These are phyloP conservation scores for Leucoma salicis DNA, from an alignment of 2,888 invertebrate genomes.

Conservation along the genomic window DNA sequence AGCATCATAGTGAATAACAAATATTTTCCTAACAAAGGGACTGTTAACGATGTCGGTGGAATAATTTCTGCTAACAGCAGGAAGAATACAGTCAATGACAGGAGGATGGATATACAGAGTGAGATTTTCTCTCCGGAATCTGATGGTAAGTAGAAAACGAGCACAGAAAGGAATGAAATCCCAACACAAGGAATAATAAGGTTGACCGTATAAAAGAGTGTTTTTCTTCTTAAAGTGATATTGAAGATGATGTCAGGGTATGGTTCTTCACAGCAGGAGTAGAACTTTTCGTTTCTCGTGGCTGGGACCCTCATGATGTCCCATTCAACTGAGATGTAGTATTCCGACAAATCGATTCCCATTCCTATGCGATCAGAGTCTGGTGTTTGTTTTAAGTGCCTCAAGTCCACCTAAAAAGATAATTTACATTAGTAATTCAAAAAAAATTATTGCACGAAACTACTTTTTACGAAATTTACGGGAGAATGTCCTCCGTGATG, in stretches of 20 bases:
- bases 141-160: constrained; percentile 98
- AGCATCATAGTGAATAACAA: constrained; percentile 97
- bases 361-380: constrained; percentile 94
- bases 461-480: too few species aligned
- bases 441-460: too few species aligned
- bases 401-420: constrained; percentile 90
- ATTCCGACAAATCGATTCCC: constrained; percentile 96
- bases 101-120: constrained; percentile 95
- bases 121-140: constrained; percentile 99
- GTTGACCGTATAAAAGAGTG: constrained; percentile 98
- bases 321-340: constrained; percentile 99
- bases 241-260: constrained; percentile 99
- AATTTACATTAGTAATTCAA: constrained; percentile 4
- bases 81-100: constrained; percentile 97
- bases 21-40: constrained; percentile 95
- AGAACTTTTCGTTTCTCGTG: constrained; percentile 94
- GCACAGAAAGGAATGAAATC: constrained; percentile 97
- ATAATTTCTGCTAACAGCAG: constrained; percentile 96
- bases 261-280: constrained; percentile 98
- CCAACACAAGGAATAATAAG: constrained; percentile 98
- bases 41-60: constrained; percentile 95
- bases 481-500: too few species aligned
- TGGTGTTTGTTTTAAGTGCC: constrained; percentile 92
- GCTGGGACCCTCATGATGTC: constrained; percentile 97
- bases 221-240: constrained; percentile 95